These are phyloP conservation scores for Telenomus remus DNA, from an alignment of 1,140 invertebrate genomes.

Conservation along the genomic window DNA sequence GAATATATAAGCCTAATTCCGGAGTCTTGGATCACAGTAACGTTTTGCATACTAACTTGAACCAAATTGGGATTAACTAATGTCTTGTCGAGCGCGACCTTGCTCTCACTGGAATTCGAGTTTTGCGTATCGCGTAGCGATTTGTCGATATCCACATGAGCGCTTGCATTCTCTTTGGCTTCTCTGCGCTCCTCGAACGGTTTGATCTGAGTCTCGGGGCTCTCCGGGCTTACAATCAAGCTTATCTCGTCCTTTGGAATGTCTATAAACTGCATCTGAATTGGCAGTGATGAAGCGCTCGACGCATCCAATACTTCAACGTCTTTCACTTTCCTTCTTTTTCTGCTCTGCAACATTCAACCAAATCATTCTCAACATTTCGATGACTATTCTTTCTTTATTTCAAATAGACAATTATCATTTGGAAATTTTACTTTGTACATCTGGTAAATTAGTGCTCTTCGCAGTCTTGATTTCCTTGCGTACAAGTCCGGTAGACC, in stretches of 20 bases:
- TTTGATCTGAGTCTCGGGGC: conserved; percentile 25
- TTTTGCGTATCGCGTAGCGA: not conserved
- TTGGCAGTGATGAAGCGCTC: conserved; percentile 17
- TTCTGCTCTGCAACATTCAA: conserved; percentile 18
- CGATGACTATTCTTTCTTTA: too few relatives aligned
- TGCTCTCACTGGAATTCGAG: conserved; percentile 2
- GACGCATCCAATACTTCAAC: conserved; percentile 5
- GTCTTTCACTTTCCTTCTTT: conserved; percentile 9
- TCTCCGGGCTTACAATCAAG: conserved; percentile 21
- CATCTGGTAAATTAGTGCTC: conserved; percentile 13
- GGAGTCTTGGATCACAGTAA: conserved; percentile 59
- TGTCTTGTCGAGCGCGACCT: conserved; percentile 13
- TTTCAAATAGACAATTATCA: too few relatives aligned
- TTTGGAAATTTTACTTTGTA: conserved; percentile 2
- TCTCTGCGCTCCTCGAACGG: conserved; percentile 17
- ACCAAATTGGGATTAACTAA: conserved; percentile 60
- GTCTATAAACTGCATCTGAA: conserved; percentile 51
- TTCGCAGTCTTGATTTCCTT: conserved; percentile 26
- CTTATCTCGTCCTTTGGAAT: conserved; percentile 49
- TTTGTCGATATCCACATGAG: not conserved
- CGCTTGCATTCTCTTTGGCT: not conserved
- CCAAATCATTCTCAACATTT: conserved; percentile 8
- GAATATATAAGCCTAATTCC: conserved; percentile 81
- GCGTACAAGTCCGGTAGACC: conserved; percentile 63
- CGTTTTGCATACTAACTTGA: conserved; percentile 73